A percentile compares a stretch with the other conserved stretches of the same genome.
Evolutionary conservation across 2,888 invertebrate species (phyloP).

Genomic region (Zaprionus lineosus): DNA sequence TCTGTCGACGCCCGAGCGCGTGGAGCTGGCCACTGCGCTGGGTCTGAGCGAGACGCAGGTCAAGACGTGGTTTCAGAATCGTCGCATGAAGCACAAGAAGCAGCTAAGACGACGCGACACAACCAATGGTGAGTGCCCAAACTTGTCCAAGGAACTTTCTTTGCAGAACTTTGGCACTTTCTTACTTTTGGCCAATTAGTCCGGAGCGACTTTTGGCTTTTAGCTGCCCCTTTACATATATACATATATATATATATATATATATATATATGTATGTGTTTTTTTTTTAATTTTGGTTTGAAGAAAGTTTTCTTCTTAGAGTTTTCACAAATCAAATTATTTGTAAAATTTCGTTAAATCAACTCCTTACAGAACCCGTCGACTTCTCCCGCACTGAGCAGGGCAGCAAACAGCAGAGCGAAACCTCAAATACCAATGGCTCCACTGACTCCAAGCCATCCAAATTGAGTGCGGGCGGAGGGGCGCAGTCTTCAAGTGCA

Average conservation of each 20-base stretch:
- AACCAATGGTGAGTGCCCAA: constrained; percentile 79
- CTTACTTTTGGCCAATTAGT: constrained; percentile 52
- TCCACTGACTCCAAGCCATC: constrained; percentile 46
- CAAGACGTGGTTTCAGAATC: constrained; percentile 99
- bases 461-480: constrained; percentile 32
- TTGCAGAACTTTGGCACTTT: constrained; percentile 38
- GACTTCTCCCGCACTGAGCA: constrained; percentile 82
- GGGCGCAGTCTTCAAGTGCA: constrained; percentile 10
- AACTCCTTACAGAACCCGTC: constrained; percentile 81
- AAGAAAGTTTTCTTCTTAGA: constrained; percentile 52
- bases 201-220: constrained; percentile 46
- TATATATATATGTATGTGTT: no score
- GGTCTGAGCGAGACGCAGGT: constrained; percentile 98
- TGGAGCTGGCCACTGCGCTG: constrained; percentile 95
- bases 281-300: no score
- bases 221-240: constrained; percentile 23
- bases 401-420: constrained; percentile 49
- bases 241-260: no score
- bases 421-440: constrained; percentile 29
- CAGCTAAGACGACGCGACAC: constrained; percentile 85
- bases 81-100: constrained; percentile 98
- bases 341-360: constrained; percentile 40
- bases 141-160: constrained; percentile 34
- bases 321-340: constrained; percentile 65
- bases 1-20: constrained; percentile 97